phyloP scores from a whole-genome alignment of 2,797 vertebrate genomes.

The Ctenopoma multispine region DNA sequence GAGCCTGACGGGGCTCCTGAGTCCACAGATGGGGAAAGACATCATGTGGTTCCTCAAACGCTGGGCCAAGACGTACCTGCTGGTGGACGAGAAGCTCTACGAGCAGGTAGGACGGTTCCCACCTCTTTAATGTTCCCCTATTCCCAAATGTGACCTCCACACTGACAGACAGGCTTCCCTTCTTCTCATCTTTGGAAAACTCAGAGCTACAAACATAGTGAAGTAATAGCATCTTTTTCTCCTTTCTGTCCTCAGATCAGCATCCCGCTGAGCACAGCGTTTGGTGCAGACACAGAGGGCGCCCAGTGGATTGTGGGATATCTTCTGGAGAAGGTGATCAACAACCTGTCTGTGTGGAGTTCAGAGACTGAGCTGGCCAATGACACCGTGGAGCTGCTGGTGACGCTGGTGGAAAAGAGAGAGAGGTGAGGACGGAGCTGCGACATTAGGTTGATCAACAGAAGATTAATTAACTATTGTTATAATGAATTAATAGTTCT shows the following conservation, averaged over 20 bases:
- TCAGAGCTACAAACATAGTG: not conserved
- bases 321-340: constrained; percentile 98
- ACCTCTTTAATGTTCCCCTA: not conserved
- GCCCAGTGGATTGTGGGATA: constrained; percentile 99
- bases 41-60: constrained; percentile 98
- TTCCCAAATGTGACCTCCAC: not conserved
- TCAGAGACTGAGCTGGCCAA: constrained; percentile 95
- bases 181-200: no score
- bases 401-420: constrained; percentile 96
- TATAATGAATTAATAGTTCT: no score
- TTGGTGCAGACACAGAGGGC: constrained; percentile 96
- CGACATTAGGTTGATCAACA: not conserved
- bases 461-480: not conserved
- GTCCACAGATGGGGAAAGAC: constrained; percentile 99
- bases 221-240: not conserved
- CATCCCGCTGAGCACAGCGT: constrained; percentile 94
- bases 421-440: constrained; percentile 87
- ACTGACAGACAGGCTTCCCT: not conserved
- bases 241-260: constrained; percentile 89
- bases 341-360: constrained; percentile 98
- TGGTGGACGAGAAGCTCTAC: constrained; percentile 97
- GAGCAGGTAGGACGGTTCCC: constrained; percentile 88
- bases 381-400: constrained; percentile 97
- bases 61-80: constrained; percentile 97
- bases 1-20: constrained; percentile 93